Evolutionary conservation across 2,113 vertebrate species (phyloP).

Genomic region (Brachyistius frenatus): DNA sequence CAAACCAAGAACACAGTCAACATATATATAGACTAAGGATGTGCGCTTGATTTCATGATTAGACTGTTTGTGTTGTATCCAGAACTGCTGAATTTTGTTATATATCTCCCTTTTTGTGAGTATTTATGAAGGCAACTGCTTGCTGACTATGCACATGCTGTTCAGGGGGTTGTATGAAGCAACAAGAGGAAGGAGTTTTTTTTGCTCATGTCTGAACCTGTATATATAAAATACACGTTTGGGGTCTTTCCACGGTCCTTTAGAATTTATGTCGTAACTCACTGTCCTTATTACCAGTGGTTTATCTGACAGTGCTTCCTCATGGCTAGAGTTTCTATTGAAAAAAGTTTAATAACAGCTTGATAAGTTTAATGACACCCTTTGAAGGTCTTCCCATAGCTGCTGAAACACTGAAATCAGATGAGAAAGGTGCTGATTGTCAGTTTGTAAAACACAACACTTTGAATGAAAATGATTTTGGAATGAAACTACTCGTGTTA

Average conservation of each 20-base stretch:
- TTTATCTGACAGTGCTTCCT: background rate
- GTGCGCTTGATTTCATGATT: background rate
- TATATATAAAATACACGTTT: background rate
- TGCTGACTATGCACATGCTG: no score
- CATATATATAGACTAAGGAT: no score
- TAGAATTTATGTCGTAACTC: background rate
- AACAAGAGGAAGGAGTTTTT: background rate
- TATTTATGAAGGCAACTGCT: background rate
- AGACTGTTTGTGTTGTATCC: background rate
- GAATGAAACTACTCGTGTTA: slow-evolving; percentile 21
- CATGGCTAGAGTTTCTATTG: background rate
- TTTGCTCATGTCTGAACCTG: background rate
- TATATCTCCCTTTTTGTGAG: background rate
- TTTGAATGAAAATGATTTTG: slow-evolving; percentile 26
- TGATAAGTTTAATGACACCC: background rate
- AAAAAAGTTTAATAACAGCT: background rate
- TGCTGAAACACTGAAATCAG: slow-evolving; percentile 3
- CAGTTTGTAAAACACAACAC: slow-evolving; percentile 19
- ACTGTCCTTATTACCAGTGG: slow-evolving; percentile 1
- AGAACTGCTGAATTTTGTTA: background rate
- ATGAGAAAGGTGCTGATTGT: slow-evolving; percentile 1
- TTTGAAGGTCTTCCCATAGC: background rate
- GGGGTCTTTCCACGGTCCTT: slow-evolving; percentile 46
- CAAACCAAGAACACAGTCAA: no score
- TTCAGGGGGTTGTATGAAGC: background rate